A percentile compares a stretch with the other conserved stretches of the same genome.
These are phyloP conservation scores for Chloromyia formosa DNA, from an alignment of 2,888 invertebrate genomes.

Conservation along the genomic window DNA sequence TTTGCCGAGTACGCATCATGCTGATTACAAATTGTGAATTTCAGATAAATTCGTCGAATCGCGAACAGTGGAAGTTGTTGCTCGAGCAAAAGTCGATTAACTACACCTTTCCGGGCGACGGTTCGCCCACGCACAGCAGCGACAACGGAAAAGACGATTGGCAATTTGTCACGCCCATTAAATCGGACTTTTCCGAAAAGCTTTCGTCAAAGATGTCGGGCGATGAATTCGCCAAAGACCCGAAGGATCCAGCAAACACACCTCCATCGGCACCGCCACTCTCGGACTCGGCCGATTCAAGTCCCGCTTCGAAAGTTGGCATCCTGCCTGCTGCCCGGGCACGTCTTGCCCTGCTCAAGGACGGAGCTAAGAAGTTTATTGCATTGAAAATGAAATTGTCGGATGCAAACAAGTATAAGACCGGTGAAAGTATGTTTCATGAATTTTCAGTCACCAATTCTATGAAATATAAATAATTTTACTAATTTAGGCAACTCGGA, in stretches of 20 bases:
- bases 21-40: conserved; percentile 45
- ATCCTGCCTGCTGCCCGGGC: conserved; percentile 65
- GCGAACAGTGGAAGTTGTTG: conserved; percentile 83
- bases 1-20: not conserved
- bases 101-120: conserved; percentile 73
- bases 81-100: conserved; percentile 80
- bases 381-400: conserved; percentile 72
- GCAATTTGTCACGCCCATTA: conserved; percentile 63
- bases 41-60: conserved; percentile 77
- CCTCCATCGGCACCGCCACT: conserved; percentile 34
- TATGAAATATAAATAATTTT: not conserved
- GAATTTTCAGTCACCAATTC: not conserved
- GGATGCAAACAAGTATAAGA: conserved; percentile 59
- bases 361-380: conserved; percentile 75
- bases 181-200: conserved; percentile 59
- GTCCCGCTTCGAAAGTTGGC: conserved; percentile 53
- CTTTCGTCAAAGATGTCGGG: conserved; percentile 59
- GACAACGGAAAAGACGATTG: conserved; percentile 55
- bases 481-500: conserved; percentile 60
- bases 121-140: conserved; percentile 55
- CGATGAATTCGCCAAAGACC: conserved; percentile 56
- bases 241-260: conserved; percentile 53
- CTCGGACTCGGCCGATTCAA: conserved; percentile 51
- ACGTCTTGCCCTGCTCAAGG: conserved; percentile 71
- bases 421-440: conserved; percentile 58